Base-by-base conservation (phyloP, 2,888 invertebrate genomes). In the Andrena camellia region DNA sequence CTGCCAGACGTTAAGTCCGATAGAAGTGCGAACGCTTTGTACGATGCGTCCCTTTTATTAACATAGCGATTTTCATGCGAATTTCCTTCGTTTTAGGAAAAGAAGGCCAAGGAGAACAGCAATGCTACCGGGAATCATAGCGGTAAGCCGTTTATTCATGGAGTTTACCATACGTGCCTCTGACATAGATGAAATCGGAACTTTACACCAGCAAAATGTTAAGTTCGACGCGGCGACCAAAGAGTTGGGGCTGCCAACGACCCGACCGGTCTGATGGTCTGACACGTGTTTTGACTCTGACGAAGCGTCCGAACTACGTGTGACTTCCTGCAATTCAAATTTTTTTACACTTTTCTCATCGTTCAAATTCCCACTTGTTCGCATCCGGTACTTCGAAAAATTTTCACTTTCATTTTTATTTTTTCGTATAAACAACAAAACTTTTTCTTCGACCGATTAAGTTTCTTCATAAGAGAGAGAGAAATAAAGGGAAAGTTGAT, bases 71-170 rank as follows among this genome's bases (percentile, higher is more conserved):
- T 76, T 64, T 48, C 13, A 75, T 57, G 29, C 7, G 7, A 26
- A 63, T 67, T 78, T 74, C 13, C 20, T 70, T 68, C 78, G 69
- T 93, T 77, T 84, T 88, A 94, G 94, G 94, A 94, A 67, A 94
- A 90, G 87, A 93, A 91, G 85, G 90, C 92, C 72, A 94, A 94
- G 89, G 94, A 94, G 86, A 94, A 92, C 81, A 91, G 92, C 88
- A 93, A 90, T 90, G 92, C 91, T 71, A 90, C 92, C 82, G 94
- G 93, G 80, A 94, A 94, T 91, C 93, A 94, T 88, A 91, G 92
- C 86, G 94, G 94, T 94, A 88, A 94, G 93, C 91, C 31, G 60
- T 84, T 76, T 74, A 60, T 76, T 86, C 77, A 66, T 57, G 72
- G 23, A 70, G 67, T 72, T 83, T 78, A 78, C 75, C 78, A 70